Base-by-base conservation (phyloP, 2,888 invertebrate species). In the Epirrhoe alternata region DNA sequence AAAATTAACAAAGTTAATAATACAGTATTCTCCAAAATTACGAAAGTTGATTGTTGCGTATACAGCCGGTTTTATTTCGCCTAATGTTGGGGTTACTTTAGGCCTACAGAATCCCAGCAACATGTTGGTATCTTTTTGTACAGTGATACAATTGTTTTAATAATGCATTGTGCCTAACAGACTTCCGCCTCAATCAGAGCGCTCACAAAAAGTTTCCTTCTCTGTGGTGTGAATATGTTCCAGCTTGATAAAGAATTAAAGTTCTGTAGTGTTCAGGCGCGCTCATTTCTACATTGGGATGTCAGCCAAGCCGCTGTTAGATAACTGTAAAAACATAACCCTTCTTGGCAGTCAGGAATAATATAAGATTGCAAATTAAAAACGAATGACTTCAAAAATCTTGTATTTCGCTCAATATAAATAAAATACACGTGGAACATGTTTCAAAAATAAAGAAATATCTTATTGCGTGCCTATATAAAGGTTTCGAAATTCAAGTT, bases 261-360 rank as follows among this genome's bases (percentile, higher is more conserved):
- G 66, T 57, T 61, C 57, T 70, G 47, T 66, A 56, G 63, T 68
- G 70, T 62, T 68, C 64, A 64, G 65, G 69, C 66, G 72, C 69
- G 69, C 71, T 72, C 62, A 66, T 64, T 75, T 69, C 61, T 64
- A 64, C 61, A 64, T 76, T 74, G 69, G 73, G 73, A 70, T 63
- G 60, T 55, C 14, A 60, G 77, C 77, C 78, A 80, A 79, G 69
- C 73, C 50, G 55, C 59, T 53, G 66, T 66, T 69, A 55, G 51
- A 51, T 12, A 55, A 51, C 24, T 7, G 47, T 47, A 35, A 6
- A 6, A 8, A 8, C 10, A 10, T 35, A 35, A 14, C 6, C 54
- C 1, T 24, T 24, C 24, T 24, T 24, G 24, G 24, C 24, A 24
- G 1, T 24, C 24, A 3, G 24, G 24, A 2, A 33, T 59, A 59